Evolutionary conservation across 2,888 invertebrate genomes (phyloP), one percentile per base, ranked within the genome.

Genomic region (Sympetrum striolatum): DNA sequence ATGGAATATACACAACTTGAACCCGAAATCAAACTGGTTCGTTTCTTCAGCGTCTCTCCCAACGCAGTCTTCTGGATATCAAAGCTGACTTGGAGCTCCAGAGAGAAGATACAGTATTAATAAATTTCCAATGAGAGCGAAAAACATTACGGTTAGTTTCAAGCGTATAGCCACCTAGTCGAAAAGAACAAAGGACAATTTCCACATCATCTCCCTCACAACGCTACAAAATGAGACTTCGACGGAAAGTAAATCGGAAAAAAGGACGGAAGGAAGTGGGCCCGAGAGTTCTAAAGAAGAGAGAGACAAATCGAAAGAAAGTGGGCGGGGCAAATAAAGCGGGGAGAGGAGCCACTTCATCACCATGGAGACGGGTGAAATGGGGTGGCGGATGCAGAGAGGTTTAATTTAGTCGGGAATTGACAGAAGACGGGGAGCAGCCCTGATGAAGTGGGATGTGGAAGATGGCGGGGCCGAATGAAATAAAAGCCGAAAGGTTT

Each of bases 311-410:
- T 86, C 86, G 60, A 39, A 60, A 60, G 86, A 86, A 86, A 86
- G 64, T 37, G 86, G 86, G 86, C 60, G 86, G 35, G 86, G 86
- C 60, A 86, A 86, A 86, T 86, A 64, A 64, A 64, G 86, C 39
- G 60, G 37, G 86, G 12, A 86, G 86, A 64, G 39, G 86, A 86
- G 60, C 64, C 86, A 86, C 86, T 86, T 60, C 86, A 86, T 86
- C 86, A 86, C 86, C n/a, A 64, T 64, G 86, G 60, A 58, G 64
- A 86, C 86, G 64, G 86, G 35, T 86, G 37, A 37, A 60, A 60
- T n/a, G 15, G 82, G 82, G 35, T 48, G 53, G 58, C 14, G 82
- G 31, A 31, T 53, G 35, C 5, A 31, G n/a, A 22, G 60, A 14
- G 22, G 60, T 86, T 86, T 64, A 86, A 86, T 86, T 86, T 86